A percentile compares a stretch with the other conserved stretches of the same genome.
phyloP scores from a whole-genome alignment of 2,797 vertebrate genomes.

The Okamejei kenojei region DNA sequence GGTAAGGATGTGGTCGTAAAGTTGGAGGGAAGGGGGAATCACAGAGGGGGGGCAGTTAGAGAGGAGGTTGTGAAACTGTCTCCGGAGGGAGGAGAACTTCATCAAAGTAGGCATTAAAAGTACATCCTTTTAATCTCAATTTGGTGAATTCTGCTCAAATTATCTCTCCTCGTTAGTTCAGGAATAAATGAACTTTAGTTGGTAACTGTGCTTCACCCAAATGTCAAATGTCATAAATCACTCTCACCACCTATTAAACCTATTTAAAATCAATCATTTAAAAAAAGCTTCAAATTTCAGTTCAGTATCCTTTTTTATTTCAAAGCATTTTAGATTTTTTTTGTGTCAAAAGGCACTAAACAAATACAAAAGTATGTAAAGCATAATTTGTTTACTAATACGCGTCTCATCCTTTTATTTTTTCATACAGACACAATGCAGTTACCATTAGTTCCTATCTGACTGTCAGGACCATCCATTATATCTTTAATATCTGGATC shows the following conservation, averaged over 20 bases:
- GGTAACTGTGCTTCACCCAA: not conserved
- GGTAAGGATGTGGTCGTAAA: no score
- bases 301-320: not conserved
- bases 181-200: not conserved
- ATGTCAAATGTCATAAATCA: not conserved
- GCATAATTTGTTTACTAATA: not conserved
- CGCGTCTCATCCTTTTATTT: not conserved
- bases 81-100: no score
- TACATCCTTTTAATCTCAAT: not conserved
- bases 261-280: not conserved
- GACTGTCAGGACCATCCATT: not conserved
- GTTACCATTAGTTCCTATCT: not conserved
- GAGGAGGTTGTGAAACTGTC: no score
- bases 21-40: no score
- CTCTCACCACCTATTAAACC: not conserved
- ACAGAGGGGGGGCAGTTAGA: no score
- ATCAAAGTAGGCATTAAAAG: no score
- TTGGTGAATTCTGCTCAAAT: not conserved
- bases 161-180: not conserved
- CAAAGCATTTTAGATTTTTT: not conserved
- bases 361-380: not conserved
- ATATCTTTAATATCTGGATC: not conserved
- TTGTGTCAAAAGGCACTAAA: not conserved
- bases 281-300: not conserved
- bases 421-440: not conserved